Base-by-base conservation (phyloP, 2,113 vertebrate species). In the Proterorhinus semilunaris region DNA sequence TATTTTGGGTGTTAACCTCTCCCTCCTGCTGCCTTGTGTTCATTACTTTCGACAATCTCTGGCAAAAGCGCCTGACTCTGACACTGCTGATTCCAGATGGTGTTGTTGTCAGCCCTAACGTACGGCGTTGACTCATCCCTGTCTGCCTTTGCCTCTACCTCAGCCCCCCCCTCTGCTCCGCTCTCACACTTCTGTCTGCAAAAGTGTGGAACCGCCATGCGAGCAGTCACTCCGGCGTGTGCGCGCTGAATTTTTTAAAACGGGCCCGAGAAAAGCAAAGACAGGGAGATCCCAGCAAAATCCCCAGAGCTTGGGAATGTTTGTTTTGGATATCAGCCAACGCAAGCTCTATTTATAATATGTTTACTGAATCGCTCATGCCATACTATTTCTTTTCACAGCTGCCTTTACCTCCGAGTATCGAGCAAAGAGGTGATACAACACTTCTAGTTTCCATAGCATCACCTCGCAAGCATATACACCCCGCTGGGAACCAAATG, bases 381-480 rank as follows among this genome's bases (percentile, higher is more conserved):
- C 17, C 7, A 16, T 65, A 67, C 59, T 62, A 6, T 57, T 71
- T 21, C 12, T 15, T 36, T 62, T 66, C 15, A 44, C 16, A 8
- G 21, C 55, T 13, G 55, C 64, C 53, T 54, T 58, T 10, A 63
- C 62, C 62, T 77, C 36, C 55, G 68, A 59, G 54, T 72, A 62
- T 48, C 48, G 8, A 62, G 52, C n/a, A 51, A 43, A 58, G 1
- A 10, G 55, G 27, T 42, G 21, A 55, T 59, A 8, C 51, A 48
- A 72, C 71, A 46, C 69, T 50, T 79, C 48, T 63, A 57, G 84
- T 86, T 86, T 75, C 81, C 81, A 87, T 86, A 76, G 81, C 71
- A 78, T 74, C 75, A 66, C 17, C 46, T 72, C 64, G 58, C 64
- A 69, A 76, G 66, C 49, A 59, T 72, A 73, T 68, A 62, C 49